Conservation (phyloP, 2,113 vertebrate species). For the Camelus bactrianus region DNA sequence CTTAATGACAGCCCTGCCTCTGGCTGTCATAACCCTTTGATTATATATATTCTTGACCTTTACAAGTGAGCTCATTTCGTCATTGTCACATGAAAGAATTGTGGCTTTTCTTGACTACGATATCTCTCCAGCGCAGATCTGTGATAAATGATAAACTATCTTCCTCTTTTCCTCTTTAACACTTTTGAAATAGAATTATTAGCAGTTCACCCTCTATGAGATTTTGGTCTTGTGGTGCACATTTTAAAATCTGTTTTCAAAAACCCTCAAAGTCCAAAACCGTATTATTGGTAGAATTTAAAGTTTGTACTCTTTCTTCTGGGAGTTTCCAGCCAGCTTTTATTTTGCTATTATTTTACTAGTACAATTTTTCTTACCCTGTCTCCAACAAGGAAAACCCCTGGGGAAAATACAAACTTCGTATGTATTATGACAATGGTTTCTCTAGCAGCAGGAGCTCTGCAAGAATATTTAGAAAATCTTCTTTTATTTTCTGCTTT, state of each 20-base stretch:
- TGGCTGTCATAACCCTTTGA: neutral
- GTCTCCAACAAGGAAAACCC: neutral
- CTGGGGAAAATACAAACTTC: slow-evolving; percentile 14
- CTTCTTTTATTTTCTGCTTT: neutral
- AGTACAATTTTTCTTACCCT: neutral
- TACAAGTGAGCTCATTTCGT: neutral
- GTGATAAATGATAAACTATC: neutral
- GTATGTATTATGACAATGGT: neutral
- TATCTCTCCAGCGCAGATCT: neutral
- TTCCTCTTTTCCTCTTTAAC: neutral
- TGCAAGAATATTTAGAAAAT: neutral
- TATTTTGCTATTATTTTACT: slow-evolving; percentile 37
- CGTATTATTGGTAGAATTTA: slow-evolving; percentile 33
- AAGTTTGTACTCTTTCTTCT: neutral
- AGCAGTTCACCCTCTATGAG: neutral
- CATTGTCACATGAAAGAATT: neutral
- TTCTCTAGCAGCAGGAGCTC: neutral
- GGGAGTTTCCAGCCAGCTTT: neutral
- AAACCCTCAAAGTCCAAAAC: neutral
- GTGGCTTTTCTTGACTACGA: neutral
- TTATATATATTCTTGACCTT: neutral
- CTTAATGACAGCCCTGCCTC: neutral
- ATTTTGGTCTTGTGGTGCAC: neutral
- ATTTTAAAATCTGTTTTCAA: neutral
- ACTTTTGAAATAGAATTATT: neutral